Conservation (phyloP, 2,113 vertebrate species). For the Brienomyrus longianalis region DNA sequence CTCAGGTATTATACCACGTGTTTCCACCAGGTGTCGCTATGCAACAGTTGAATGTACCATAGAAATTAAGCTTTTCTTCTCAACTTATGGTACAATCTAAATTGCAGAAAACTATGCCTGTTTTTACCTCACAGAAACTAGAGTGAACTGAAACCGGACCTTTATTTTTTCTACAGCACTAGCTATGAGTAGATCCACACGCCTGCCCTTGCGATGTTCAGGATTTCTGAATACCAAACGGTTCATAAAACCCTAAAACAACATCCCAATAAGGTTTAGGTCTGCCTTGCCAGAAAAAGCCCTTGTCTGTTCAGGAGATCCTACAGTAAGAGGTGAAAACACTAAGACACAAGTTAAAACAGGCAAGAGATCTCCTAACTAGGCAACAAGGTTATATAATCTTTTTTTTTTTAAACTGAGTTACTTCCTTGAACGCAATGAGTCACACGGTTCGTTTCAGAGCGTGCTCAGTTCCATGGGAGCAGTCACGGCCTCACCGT, state of each 20-base stretch:
- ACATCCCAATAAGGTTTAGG: background rate
- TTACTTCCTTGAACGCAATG: slow-evolving; percentile 12
- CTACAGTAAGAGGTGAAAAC: background rate
- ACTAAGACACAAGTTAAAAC: slow-evolving; percentile 15
- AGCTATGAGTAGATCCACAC: background rate
- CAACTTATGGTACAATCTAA: slow-evolving; percentile 2
- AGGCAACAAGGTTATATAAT: background rate
- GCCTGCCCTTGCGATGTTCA: background rate
- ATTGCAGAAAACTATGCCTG: background rate
- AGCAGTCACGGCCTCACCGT: background rate
- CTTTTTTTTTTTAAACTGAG: slow-evolving; percentile 11
- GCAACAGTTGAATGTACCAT: slow-evolving; percentile 21
- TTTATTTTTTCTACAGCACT: background rate
- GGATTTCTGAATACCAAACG: background rate
- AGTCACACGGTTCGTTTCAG: slow-evolving; percentile 10
- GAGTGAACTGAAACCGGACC: background rate
- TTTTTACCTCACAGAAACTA: background rate
- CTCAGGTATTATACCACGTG: background rate
- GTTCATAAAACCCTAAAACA: background rate
- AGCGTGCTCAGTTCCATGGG: background rate
- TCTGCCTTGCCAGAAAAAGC: background rate
- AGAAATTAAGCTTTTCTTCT: background rate
- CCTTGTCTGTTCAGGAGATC: background rate
- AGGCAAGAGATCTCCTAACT: background rate
- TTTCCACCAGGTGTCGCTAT: slow-evolving; percentile 32